A percentile compares a stretch with the other conserved stretches of the same genome.
These are phyloP conservation scores for Halcyon chelicuti DNA, from an alignment of 2,797 vertebrate genomes.

Conservation along the genomic window DNA sequence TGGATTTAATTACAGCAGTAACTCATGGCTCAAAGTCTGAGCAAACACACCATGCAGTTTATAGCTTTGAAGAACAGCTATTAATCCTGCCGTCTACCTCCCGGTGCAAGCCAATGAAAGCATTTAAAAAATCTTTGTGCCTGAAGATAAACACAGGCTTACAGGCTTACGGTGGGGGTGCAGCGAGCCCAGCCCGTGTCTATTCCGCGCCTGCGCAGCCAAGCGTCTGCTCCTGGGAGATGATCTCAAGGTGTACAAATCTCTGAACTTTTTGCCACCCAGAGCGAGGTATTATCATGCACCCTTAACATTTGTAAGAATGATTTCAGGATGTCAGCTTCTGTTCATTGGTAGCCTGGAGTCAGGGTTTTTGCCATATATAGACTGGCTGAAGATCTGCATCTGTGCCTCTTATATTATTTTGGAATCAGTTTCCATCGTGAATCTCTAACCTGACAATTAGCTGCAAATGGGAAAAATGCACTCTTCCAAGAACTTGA, in stretches of 20 bases:
- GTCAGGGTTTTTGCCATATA: not conserved
- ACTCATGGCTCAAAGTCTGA: slow-evolving; percentile 73
- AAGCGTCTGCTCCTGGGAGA: not conserved
- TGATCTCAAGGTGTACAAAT: not conserved
- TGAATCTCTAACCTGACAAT: not conserved
- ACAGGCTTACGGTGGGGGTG: not conserved
- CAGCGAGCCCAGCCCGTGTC: rapidly evolving
- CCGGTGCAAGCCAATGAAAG: slow-evolving; percentile 27
- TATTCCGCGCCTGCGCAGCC: rapidly evolving
- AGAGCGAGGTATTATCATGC: not conserved
- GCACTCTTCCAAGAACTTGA: not conserved
- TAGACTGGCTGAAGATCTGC: not conserved
- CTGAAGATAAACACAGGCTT: not conserved
- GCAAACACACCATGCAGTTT: slow-evolving; percentile 64
- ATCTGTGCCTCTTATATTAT: not conserved
- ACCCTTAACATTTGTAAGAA: not conserved
- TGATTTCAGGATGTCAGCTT: not conserved
- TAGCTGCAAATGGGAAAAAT: not conserved
- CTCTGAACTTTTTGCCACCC: not conserved
- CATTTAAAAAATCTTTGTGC: not conserved
- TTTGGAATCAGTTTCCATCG: not conserved
- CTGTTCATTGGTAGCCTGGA: not conserved
- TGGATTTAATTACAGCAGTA: slow-evolving; percentile 78
- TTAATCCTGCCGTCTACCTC: slow-evolving; percentile 54
- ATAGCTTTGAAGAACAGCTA: slow-evolving; percentile 59